Percentiles rank a stretch among this genome's conserved stretches.
Evolutionary conservation across 2,888 invertebrate species (phyloP).

Genomic region (Acleris literana): DNA sequence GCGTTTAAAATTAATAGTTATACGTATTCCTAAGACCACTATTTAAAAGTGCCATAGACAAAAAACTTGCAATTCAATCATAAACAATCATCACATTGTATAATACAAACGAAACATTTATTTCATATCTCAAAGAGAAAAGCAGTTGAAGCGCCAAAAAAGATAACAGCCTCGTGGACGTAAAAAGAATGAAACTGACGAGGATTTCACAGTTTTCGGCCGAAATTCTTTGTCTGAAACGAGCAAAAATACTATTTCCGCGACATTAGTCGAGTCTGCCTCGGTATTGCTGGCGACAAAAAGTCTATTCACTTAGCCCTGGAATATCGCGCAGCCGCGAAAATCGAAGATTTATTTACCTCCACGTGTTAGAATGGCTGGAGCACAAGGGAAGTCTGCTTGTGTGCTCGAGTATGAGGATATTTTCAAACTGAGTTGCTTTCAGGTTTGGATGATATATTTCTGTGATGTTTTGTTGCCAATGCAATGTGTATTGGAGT

Average conservation of each 20-base stretch:
- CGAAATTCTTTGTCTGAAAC: slow-evolving; percentile 41
- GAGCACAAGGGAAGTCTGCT: slow-evolving; percentile 6
- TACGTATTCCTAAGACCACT: no score
- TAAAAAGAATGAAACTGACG: slow-evolving; percentile 38
- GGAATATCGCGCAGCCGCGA: slow-evolving; percentile 14
- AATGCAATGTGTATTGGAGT: no score
- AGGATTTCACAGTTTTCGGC: slow-evolving; percentile 5
- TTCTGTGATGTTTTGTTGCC: slow-evolving; percentile 1
- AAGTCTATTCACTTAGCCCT: slow-evolving; percentile 38
- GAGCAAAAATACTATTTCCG: slow-evolving; percentile 46
- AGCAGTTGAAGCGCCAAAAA: slow-evolving; percentile 25
- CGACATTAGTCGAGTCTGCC: slow-evolving; percentile 44
- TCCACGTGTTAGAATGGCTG: slow-evolving; percentile 14
- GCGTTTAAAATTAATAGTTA: no score
- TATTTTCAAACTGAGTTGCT: slow-evolving; percentile 19
- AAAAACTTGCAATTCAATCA: no score
- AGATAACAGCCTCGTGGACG: slow-evolving; percentile 7
- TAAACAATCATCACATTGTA: no score
- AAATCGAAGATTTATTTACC: slow-evolving; percentile 33
- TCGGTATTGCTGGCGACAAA: slow-evolving; percentile 43
- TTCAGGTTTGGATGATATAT: neutral
- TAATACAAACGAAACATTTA: no score
- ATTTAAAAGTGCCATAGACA: no score
- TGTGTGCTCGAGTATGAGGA: neutral
- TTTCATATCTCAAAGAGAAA: neutral